Evolutionary conservation across 2,888 invertebrate species (phyloP), one percentile per base, ranked within the genome.

Genomic region (Drepana falcataria): DNA sequence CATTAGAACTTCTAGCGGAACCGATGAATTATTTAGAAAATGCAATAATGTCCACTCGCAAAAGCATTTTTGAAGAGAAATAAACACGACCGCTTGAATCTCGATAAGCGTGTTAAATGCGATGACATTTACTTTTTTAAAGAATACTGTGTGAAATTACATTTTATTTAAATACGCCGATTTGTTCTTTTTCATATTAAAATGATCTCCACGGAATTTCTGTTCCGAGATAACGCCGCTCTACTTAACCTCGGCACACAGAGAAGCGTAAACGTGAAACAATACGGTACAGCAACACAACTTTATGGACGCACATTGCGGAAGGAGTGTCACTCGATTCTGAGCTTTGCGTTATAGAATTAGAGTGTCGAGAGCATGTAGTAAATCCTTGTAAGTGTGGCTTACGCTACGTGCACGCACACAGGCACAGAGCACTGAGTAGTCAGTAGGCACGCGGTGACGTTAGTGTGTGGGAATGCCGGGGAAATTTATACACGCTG

Each of bases 171-270:
- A 33, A 40, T 35, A 48, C 48, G 6, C 33, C 33, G 35, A 48
- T 35, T 35, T 49, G 49, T 49, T 49, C 6, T 44, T 44, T 9
- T 44, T 44, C 44, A 44, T 44, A 44, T 9, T 44, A 44, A 44
- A 6, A 44, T 9, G 65, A 80, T 75, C 90, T 90, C 91, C 71
- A 89, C 76, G 76, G 86, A 83, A 85, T 83, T 83, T 83, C 83
- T 90, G 87, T 91, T 83, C 89, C 60, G 79, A 89, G 89, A 89
- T 89, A 89, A 90, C 86, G 74, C 88, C 89, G 91, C 91, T 90
- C 91, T 89, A 90, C 91, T 91, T 91, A 90, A 90, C 91, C 87
- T 87, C 87, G 80, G 78, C 87, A 88, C 89, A 90, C 88, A 88
- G 83, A 87, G 81, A 82, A 83, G 84, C 85, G 85, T 88, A 87